Evolutionary conservation across 2,797 vertebrate genomes (phyloP), one percentile per base, ranked within the genome.

Genomic region (Agapornis canus): DNA sequence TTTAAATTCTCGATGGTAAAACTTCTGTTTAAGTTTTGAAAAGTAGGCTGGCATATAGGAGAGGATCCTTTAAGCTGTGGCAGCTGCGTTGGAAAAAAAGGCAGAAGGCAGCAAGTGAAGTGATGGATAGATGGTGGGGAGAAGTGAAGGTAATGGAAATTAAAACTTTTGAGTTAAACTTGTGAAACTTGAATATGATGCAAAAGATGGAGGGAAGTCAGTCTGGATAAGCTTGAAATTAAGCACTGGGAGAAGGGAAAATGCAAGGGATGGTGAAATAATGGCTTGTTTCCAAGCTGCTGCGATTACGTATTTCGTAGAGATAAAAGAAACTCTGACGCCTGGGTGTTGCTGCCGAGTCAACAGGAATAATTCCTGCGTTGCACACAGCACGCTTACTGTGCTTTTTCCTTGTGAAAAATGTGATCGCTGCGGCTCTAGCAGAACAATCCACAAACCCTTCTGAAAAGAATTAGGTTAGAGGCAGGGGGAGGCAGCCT

Each of bases 401-500:
- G 0, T 2, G n/a, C 25, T 61, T 88, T n/a, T 29, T 42, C 49
- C 31, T 43, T 0, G 1, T 35, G 69, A 72, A 51, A 66, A 70
- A 37, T 3, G 11, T 3, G 23, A 8, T 27, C 1, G 8, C 13
- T 69, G 9, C 3, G 51, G 40, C 70, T 35, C 6, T 35, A 43
- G 26, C 12, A 25, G n/a, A 52, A 71, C 61, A 57, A 11, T 3
- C 6, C 20, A 9, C 35, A 26, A 60, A 13, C 18, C 12, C 20
- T 51, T 64, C 43, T 5, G n/a, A 56, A 82, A 79, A 40, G 2
- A 40, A 25, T 19, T 8, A 21, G 75, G 47, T 13, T n/a, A 9
- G 49, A 6, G 16, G 35, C 23, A 4, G 0, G 0, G 3, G 1
- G 8, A 54, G 21, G 56, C 39, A 13, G n/a, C 40, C 1, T 9